Evolutionary conservation across 2,888 invertebrate species (phyloP).

Genomic region (Hypomecis atomaria): DNA sequence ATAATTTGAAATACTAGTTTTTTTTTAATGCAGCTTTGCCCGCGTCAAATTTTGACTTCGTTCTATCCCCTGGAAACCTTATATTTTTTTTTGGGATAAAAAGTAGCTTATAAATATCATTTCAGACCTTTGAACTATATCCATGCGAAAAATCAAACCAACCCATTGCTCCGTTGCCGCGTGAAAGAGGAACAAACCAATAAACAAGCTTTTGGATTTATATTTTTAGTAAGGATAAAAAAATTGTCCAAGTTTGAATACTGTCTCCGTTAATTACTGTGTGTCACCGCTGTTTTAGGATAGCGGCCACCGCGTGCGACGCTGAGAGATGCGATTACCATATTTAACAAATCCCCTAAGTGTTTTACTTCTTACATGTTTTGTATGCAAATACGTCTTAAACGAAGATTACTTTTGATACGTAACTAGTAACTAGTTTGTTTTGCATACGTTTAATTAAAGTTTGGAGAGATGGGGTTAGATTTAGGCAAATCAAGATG

Average conservation of each 20-base stretch:
- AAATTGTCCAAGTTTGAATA: slow-evolving; percentile 6
- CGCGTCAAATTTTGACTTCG: too few relatives aligned
- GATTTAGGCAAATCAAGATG: neutral
- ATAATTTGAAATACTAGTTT: too few relatives aligned
- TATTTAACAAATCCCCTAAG: slow-evolving; percentile 34
- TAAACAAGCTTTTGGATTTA: too few relatives aligned
- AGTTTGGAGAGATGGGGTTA: neutral
- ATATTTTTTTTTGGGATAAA: too few relatives aligned
- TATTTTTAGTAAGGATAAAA: too few relatives aligned
- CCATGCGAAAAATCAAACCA: too few relatives aligned
- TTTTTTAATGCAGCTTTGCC: too few relatives aligned
- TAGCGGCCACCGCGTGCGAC: slow-evolving; percentile 26
- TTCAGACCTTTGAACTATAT: too few relatives aligned
- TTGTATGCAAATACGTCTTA: slow-evolving; percentile 31
- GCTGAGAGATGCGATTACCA: slow-evolving; percentile 29
- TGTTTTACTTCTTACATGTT: slow-evolving; percentile 31
- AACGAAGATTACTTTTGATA: slow-evolving; percentile 28
- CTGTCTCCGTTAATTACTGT: slow-evolving; percentile 14
- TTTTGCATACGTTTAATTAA: slow-evolving; percentile 22
- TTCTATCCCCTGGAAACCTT: too few relatives aligned
- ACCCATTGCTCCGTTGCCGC: too few relatives aligned
- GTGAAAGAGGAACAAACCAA: too few relatives aligned
- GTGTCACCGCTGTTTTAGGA: slow-evolving; percentile 25
- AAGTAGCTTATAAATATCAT: too few relatives aligned
- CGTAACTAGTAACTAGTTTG: slow-evolving; percentile 12